Evolutionary conservation across 2,888 invertebrate species (phyloP).

Genomic region (Drosophila ezoana): DNA sequence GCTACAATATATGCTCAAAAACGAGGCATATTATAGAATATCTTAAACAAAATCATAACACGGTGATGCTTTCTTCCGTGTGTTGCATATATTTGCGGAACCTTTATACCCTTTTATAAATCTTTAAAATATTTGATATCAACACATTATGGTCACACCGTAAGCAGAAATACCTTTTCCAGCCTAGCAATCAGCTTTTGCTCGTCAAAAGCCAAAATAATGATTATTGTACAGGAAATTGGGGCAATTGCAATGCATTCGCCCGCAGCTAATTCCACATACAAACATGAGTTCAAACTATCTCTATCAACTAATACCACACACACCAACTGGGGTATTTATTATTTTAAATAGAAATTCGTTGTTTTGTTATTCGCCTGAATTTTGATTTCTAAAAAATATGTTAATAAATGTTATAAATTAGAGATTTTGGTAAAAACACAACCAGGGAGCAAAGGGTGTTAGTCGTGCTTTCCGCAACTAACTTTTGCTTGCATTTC

Average conservation of each 20-base stretch:
- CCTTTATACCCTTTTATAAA: too few species aligned
- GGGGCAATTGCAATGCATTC: slow-evolving; percentile 44
- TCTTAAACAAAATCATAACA: too few species aligned
- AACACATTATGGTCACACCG: slow-evolving; percentile 18
- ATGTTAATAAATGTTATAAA: too few species aligned
- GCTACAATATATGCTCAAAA: too few species aligned
- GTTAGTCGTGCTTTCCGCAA: background rate
- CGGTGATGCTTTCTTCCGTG: too few species aligned
- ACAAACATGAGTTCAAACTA: background rate
- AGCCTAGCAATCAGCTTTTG: slow-evolving; percentile 22
- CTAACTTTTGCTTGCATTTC: slow-evolving; percentile 4
- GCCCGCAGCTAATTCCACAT: background rate
- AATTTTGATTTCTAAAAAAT: background rate
- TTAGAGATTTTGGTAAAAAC: too few species aligned
- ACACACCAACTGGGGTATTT: slow-evolving; percentile 1
- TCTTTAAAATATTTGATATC: background rate
- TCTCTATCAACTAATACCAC: slow-evolving; percentile 1
- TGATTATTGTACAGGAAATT: slow-evolving; percentile 42
- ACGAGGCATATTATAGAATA: too few species aligned
- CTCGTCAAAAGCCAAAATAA: slow-evolving; percentile 59
- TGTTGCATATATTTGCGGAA: too few species aligned
- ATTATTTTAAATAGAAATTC: background rate
- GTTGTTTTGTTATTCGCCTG: background rate
- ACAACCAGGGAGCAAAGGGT: background rate
- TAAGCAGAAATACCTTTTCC: background rate